These are phyloP conservation scores for Philonicus albiceps DNA, from an alignment of 2,888 invertebrate species.

Conservation along the genomic window DNA sequence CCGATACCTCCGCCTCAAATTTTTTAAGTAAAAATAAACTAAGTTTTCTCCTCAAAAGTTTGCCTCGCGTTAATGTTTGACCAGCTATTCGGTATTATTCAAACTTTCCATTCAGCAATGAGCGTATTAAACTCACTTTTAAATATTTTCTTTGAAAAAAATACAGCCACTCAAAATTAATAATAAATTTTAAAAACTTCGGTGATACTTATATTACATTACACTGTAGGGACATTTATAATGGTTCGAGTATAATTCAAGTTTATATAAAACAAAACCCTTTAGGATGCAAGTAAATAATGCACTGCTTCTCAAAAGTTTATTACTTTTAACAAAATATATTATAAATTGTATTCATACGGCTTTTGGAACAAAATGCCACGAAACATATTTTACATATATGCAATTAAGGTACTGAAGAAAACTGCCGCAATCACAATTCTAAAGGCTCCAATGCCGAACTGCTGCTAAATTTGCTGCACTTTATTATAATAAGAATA, in stretches of 20 bases:
- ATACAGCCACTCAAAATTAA: neutral
- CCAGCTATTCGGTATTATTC: no score
- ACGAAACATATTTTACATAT: neutral
- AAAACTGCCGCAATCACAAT: neutral
- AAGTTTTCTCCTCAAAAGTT: no score
- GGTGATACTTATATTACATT: no score
- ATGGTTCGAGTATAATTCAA: no score
- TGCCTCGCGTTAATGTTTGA: no score
- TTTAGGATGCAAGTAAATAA: neutral
- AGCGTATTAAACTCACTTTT: neutral
- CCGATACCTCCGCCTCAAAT: no score
- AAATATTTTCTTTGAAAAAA: neutral
- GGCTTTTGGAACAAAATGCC: conserved; percentile 15
- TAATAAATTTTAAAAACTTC: no score
- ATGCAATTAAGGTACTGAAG: neutral
- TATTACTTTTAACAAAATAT: conserved; percentile 35
- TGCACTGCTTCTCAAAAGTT: neutral
- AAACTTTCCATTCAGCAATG: no score
- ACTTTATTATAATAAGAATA: neutral
- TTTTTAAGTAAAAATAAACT: no score
- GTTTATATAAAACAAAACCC: no score
- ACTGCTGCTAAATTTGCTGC: neutral
- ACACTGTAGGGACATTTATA: no score
- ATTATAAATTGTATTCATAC: conserved; percentile 21
- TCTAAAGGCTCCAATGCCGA: neutral